These are phyloP conservation scores for Pimephales promelas DNA, from an alignment of 2,113 vertebrate species.

Conservation along the genomic window DNA sequence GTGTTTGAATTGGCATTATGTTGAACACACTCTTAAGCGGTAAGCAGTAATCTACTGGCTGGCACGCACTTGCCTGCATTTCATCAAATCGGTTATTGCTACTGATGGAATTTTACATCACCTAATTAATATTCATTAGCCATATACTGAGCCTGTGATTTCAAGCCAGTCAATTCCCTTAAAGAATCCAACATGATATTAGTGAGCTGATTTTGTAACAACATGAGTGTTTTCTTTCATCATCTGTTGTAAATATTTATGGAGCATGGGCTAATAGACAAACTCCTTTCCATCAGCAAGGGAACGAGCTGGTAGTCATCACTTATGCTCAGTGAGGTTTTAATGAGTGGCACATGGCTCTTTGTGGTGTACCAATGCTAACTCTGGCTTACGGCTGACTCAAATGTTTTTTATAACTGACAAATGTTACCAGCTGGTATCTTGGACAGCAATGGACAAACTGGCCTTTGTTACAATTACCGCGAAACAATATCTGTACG, in stretches of 20 bases:
- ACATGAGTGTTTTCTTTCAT: conserved; percentile 7
- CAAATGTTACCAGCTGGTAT: conserved; percentile 35
- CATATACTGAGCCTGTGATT: not conserved
- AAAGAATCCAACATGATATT: conserved; percentile 8
- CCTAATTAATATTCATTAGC: not conserved
- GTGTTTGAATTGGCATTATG: not conserved
- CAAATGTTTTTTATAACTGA: conserved; percentile 32
- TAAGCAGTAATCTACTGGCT: not conserved
- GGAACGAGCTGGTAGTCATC: conserved; percentile 22
- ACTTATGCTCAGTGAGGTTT: conserved; percentile 15
- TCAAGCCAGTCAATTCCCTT: not conserved
- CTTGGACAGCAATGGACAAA: conserved; percentile 15
- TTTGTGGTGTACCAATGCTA: conserved; percentile 35
- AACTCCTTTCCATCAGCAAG: not conserved
- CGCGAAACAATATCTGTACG: not conserved
- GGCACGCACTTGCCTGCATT: not conserved
- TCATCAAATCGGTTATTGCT: not conserved
- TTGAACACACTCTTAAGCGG: not conserved
- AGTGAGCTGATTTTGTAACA: conserved; percentile 6
- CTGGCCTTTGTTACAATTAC: not conserved
- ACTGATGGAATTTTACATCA: conserved; percentile 19
- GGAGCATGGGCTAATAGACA: not conserved
- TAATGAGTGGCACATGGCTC: conserved; percentile 33
- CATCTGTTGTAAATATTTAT: conserved; percentile 30
- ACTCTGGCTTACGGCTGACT: conserved; percentile 18